These are phyloP conservation scores for Popillia japonica DNA, from an alignment of 1,140 invertebrate species.

Conservation along the genomic window DNA sequence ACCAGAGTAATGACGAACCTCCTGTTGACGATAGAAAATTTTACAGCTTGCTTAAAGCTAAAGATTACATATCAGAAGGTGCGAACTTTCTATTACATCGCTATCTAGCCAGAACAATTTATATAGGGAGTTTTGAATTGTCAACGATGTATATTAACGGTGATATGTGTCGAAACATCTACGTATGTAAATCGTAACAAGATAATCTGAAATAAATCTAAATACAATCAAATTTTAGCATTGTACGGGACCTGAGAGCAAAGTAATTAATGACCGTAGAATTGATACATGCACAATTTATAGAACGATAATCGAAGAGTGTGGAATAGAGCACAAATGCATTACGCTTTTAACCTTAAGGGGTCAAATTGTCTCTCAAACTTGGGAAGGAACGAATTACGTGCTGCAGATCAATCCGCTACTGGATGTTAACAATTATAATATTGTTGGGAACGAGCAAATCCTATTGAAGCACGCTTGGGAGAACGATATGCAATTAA, in stretches of 20 bases:
- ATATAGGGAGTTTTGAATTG: conserved; percentile 64
- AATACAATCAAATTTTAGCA: background rate
- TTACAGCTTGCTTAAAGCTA: conserved; percentile 61
- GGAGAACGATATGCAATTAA: conserved; percentile 66
- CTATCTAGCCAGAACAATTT: conserved; percentile 66
- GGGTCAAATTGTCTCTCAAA: conserved; percentile 64
- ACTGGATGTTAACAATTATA: conserved; percentile 59
- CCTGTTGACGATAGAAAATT: conserved; percentile 60
- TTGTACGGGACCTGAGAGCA: conserved; percentile 60
- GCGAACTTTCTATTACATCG: conserved; percentile 68
- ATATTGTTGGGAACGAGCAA: conserved; percentile 53
- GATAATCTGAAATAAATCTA: background rate
- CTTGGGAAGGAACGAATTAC: conserved; percentile 65
- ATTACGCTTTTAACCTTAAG: conserved; percentile 62
- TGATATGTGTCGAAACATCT: conserved; percentile 65
- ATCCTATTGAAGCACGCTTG: conserved; percentile 61
- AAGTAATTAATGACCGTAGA: conserved; percentile 61
- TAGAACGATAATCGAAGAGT: conserved; percentile 65
- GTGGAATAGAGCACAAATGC: conserved; percentile 62
- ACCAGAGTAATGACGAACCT: conserved; percentile 59
- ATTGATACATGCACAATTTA: conserved; percentile 64
- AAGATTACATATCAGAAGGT: conserved; percentile 67
- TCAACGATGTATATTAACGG: conserved; percentile 67
- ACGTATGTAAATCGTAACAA: conserved; percentile 61
- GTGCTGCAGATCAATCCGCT: conserved; percentile 66